Evolutionary conservation across 2,797 vertebrate species (phyloP).

Genomic region (Gallinago nigripennis): DNA sequence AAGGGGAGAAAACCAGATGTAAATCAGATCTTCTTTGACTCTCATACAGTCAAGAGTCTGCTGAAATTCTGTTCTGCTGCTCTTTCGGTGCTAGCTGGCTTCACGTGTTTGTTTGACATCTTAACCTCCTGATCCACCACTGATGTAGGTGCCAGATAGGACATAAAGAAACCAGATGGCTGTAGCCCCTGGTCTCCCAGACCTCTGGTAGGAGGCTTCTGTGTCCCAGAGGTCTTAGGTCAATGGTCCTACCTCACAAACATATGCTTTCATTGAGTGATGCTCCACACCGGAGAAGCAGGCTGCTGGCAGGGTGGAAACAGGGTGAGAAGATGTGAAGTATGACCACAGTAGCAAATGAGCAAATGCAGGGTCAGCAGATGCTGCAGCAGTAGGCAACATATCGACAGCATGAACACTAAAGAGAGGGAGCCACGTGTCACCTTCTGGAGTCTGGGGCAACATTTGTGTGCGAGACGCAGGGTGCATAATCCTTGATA

Average conservation of each 20-base stretch:
- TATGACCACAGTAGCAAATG: not conserved
- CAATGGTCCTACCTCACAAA: not conserved
- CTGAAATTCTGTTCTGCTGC: not conserved
- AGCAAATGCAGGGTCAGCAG: not conserved
- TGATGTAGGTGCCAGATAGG: not conserved
- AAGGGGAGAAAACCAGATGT: not conserved
- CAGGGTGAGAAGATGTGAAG: not conserved
- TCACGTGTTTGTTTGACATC: not conserved
- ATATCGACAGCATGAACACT: not conserved
- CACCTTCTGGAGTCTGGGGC: no score
- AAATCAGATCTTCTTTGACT: not conserved
- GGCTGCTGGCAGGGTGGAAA: not conserved
- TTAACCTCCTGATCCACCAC: not conserved
- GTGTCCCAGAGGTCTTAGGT: not conserved
- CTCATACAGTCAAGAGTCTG: not conserved
- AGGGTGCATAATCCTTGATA: not conserved
- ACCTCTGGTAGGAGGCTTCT: not conserved
- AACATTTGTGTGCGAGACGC: rapidly evolving
- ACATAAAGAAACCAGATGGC: not conserved
- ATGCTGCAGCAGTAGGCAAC: not conserved
- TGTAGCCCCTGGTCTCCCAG: not conserved
- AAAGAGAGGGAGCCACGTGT: not conserved
- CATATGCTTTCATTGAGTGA: not conserved
- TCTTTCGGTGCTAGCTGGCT: not conserved
- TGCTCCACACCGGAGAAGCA: not conserved